Percentiles rank a stretch among this genome's conserved stretches.
These are phyloP conservation scores for Agrilus planipennis DNA, from an alignment of 1,140 invertebrate genomes.

Conservation along the genomic window DNA sequence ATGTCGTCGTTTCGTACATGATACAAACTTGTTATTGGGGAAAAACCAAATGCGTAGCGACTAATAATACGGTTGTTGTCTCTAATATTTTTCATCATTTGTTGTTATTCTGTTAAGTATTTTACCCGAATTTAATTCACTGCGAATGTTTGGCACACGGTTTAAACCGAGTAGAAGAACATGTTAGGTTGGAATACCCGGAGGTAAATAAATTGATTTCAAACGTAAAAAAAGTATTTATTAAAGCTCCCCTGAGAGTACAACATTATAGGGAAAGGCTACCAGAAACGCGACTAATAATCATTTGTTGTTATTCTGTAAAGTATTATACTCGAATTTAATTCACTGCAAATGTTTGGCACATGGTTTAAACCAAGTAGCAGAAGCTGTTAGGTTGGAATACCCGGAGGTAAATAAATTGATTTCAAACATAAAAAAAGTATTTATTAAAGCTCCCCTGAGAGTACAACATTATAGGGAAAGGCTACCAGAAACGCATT, in stretches of 20 bases:
- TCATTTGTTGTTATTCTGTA: no score
- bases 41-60: no score
- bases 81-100: no score
- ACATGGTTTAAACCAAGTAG: constrained; percentile 11
- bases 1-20: no score
- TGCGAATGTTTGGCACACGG: constrained; percentile 31
- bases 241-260: constrained; percentile 24
- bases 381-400: constrained; percentile 11
- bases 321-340: constrained; percentile 14
- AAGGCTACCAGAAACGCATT: constrained; percentile 20
- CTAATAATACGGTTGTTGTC: no score
- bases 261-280: constrained; percentile 23
- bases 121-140: constrained; percentile 6
- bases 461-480: constrained; percentile 23
- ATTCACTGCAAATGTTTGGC: constrained; percentile 14
- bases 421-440: constrained; percentile 12
- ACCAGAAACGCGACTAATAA: no score
- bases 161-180: constrained; percentile 29
- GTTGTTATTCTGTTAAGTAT: no score
- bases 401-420: constrained; percentile 12
- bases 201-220: constrained; percentile 25
- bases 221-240: constrained; percentile 19
- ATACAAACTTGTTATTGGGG: no score
- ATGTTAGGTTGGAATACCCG: constrained; percentile 21
- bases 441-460: constrained; percentile 11